Evolutionary conservation across 2,888 invertebrate species (phyloP), one percentile per base, ranked within the genome.

Genomic region (Camptogramma bilineatum): DNA sequence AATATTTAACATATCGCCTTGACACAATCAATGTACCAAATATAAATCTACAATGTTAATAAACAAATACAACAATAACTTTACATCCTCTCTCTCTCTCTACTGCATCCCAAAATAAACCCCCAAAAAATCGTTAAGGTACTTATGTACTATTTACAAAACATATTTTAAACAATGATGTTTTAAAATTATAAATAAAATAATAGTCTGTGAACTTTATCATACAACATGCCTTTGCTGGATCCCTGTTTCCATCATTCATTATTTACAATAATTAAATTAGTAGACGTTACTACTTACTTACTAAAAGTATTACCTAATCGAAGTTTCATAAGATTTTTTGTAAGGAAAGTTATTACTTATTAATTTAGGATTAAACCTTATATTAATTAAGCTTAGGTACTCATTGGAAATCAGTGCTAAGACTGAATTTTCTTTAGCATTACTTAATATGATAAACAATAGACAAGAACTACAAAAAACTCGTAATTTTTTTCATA

Each of bases 211-310:
- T 13, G 34, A 39, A 13, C 44, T 47, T 19, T 21, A 21, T 13
- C 21, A 48, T 48, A 13, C 2, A 21, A 21, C 48, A 48, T 48
- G 48, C 21, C 21, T 13, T 21, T 21, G 9, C 46, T 48, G 48
- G 21, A 48, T 21, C 48, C n/a, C 48, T 48, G 48, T 48, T 48
- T 21, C 19, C 48, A 48, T 21, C 21, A 48, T 48, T 21, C 21
- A 9, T 13, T 47, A 1, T 47, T 42, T 39, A 39, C 2, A 16
- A 16, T 42, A 16, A 10, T 10, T 42, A 42, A 16, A 42, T 42
- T 42, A 16, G 13, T 44, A 44, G 17, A 39, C 13, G 34, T 13
- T 13, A 39, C 13, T 16, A 42, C 44, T 44, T 44, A 44, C 17
- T 13, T 16, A 2, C 42, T 42, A 42, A 16, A 44, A 16, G 44